phyloP scores from a whole-genome alignment of 2,888 invertebrate species.

The Mycogona germanica region DNA sequence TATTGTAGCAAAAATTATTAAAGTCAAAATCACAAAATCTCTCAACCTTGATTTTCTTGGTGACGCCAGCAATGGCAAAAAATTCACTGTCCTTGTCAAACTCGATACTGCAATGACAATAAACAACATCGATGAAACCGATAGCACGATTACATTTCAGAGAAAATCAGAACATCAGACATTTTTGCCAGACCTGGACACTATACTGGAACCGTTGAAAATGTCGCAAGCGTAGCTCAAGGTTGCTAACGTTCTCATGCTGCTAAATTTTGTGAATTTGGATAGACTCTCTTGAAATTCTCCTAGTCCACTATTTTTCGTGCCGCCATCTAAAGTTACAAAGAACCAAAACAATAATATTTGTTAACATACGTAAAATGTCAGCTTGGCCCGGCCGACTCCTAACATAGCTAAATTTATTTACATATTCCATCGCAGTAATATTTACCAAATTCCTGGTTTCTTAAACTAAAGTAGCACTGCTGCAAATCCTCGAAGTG shows the following conservation, averaged over 20 bases:
- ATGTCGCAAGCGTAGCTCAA: conserved; percentile 82
- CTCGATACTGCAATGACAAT: conserved; percentile 55
- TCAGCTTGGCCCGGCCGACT: no score
- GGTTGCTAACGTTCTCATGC: conserved; percentile 67
- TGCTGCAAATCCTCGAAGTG: conserved; percentile 84
- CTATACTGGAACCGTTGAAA: conserved; percentile 47
- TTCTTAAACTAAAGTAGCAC: conserved; percentile 54
- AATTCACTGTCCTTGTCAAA: conserved; percentile 93
- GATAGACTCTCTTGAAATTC: conserved; percentile 72
- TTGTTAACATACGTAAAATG: neutral
- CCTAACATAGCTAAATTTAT: neutral
- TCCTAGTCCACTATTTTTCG: conserved; percentile 28
- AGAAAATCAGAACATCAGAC: neutral
- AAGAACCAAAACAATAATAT: neutral
- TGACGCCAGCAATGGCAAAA: conserved; percentile 92
- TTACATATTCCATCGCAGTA: neutral
- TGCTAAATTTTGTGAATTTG: conserved; percentile 68
- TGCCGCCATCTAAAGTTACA: neutral
- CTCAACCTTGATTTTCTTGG: conserved; percentile 84
- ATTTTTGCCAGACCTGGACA: conserved; percentile 35
- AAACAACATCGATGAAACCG: neutral
- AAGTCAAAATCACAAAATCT: no score
- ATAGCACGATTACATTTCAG: neutral
- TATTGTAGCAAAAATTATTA: no score
- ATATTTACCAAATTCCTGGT: conserved; percentile 10